Evolutionary conservation across 2,113 vertebrate species (phyloP).

Genomic region (Pelecanus crispus): DNA sequence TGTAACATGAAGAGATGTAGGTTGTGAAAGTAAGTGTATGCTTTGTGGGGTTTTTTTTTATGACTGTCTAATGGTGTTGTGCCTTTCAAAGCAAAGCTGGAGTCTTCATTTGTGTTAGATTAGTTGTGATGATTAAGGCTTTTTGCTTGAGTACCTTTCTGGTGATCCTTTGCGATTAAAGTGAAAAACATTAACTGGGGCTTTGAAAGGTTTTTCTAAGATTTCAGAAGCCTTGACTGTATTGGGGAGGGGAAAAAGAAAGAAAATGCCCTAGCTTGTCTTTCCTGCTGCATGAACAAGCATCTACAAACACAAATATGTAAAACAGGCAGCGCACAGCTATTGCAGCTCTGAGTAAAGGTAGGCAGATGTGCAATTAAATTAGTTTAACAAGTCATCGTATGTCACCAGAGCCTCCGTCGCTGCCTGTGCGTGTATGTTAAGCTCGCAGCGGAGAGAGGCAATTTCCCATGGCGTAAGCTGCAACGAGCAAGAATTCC

Average conservation of each 20-base stretch:
- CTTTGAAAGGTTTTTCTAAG: background rate
- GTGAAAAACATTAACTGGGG: background rate
- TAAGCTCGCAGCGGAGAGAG: background rate
- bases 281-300: background rate
- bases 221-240: background rate
- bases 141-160: background rate
- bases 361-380: background rate
- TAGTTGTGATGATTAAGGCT: background rate
- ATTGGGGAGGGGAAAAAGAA: background rate
- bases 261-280: background rate
- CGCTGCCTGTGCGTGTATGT: background rate
- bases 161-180: background rate
- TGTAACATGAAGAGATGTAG: background rate
- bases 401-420: background rate
- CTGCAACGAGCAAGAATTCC: background rate
- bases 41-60: background rate
- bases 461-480: fast-evolving
- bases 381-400: background rate
- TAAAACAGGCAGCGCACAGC: background rate
- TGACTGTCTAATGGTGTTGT: background rate
- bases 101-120: background rate
- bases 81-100: background rate
- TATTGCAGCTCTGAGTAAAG: background rate
- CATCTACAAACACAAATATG: background rate
- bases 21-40: background rate